These are phyloP conservation scores for Trichonephila inaurata DNA, from an alignment of 1,140 invertebrate genomes.

Conservation along the genomic window DNA sequence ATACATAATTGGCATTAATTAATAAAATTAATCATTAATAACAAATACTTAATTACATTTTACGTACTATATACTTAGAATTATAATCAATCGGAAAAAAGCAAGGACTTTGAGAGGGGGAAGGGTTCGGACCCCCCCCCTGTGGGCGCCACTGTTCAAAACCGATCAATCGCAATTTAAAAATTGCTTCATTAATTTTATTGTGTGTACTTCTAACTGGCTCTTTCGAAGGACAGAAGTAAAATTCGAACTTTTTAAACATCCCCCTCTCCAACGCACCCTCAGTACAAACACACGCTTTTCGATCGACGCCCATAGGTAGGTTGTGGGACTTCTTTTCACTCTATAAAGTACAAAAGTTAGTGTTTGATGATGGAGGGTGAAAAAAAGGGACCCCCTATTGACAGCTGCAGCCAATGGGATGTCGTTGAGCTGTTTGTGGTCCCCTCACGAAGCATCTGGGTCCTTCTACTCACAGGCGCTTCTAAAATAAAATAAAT, in stretches of 20 bases:
- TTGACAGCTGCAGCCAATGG: constrained; percentile 66
- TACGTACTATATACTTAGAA: no score
- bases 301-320: constrained; percentile 9
- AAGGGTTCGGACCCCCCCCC: no score
- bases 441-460: constrained; percentile 43
- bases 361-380: constrained; percentile 19
- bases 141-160: no score
- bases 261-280: background rate
- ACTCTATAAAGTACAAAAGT: constrained; percentile 51
- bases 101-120: no score
- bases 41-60: no score
- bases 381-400: background rate
- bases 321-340: constrained; percentile 47
- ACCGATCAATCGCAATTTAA: no score
- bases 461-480: background rate
- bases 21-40: no score
- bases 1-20: no score
- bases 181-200: no score
- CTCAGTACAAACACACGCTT: background rate
- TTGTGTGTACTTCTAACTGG: no score
- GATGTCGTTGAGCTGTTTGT: constrained; percentile 70
- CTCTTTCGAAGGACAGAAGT: no score
- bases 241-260: background rate
- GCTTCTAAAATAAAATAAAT: constrained; percentile 60
- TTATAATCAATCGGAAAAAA: no score